These are phyloP conservation scores for Tetrax tetrax DNA, from an alignment of 2,113 vertebrate genomes.

Conservation along the genomic window DNA sequence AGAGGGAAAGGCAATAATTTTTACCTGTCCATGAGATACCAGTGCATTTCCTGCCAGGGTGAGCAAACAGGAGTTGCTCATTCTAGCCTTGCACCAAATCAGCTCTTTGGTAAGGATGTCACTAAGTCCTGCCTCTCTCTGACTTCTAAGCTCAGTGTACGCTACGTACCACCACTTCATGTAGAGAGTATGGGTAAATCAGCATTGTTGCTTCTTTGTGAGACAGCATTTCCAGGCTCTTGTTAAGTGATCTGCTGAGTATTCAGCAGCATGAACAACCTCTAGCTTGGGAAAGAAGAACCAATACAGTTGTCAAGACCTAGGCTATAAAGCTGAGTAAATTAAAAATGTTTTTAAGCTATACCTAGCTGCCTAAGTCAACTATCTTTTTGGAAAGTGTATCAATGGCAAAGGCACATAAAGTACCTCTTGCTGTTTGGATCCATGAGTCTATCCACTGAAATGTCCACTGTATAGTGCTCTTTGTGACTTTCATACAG, in stretches of 20 bases:
- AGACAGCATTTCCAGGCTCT: not conserved
- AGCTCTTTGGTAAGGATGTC: not conserved
- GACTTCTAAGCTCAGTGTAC: not conserved
- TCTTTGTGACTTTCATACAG: not conserved
- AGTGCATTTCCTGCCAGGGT: not conserved
- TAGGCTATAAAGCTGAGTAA: not conserved
- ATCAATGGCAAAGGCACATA: not conserved
- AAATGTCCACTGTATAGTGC: not conserved
- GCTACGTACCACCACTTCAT: not conserved
- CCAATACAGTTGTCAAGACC: not conserved
- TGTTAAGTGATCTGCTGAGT: not conserved
- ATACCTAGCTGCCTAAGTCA: not conserved
- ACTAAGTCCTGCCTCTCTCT: not conserved
- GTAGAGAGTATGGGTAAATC: not conserved
- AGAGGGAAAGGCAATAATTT: not conserved
- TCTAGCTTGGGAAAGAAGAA: not conserved
- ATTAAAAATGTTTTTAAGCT: not conserved
- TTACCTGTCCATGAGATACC: not conserved
- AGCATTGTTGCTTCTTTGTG: not conserved
- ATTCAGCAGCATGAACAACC: not conserved
- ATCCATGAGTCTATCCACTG: not conserved
- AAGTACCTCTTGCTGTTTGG: not conserved
- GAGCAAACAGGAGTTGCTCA: not conserved
- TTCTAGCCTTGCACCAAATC: not conserved
- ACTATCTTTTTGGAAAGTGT: not conserved